Evolutionary conservation across 1,140 invertebrate genomes (phyloP), one percentile per base, ranked within the genome.

Genomic region (Drosophila aff.): DNA sequence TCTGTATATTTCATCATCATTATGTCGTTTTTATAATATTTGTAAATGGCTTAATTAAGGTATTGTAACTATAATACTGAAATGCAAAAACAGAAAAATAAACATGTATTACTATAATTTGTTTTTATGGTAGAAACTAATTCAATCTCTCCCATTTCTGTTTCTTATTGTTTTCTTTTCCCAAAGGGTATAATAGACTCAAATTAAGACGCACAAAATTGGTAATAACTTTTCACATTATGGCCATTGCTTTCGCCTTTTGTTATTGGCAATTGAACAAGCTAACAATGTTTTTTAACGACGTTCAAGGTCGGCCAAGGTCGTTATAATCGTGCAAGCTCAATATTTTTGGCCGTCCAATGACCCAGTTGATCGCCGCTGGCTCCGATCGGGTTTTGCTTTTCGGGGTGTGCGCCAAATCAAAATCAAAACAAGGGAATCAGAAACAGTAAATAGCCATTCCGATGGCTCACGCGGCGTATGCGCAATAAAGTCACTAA

Each of bases 291-390:
- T 49, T 72, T 72, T 55, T 73, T 60, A 72, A 60, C 67, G 46
- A 44, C 69, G 55, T 76, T 92, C 90, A 92, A 92, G 90, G 90
- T 91, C 90, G 77, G 43, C 26, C 89, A 92, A 92, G 90, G 90
- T 92, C 90, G 90, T 66, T 76, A 82, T 78, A 81, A 76, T 78
- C 79, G 71, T 61, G 75, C 73, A 72, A 67, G 46, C 63, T 43
- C 36, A 46, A 46, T 76, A 67, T 67, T 62, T 78, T 50, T 57
- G 60, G 44, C 68, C 63, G 90, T 83, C 73, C 90, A 92, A 68
- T 92, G 90, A 91, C 89, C 89, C 76, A 92, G 61, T 78, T 86
- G 82, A 72, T 84, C 67, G 68, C 26, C 47, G n/a, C 59, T 41
- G 52, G 62, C 43, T 72, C 38, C 40, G 58, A 79, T 72, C 67